Evolutionary conservation across 2,113 vertebrate species (phyloP).

Genomic region (Nesoenas mayeri): DNA sequence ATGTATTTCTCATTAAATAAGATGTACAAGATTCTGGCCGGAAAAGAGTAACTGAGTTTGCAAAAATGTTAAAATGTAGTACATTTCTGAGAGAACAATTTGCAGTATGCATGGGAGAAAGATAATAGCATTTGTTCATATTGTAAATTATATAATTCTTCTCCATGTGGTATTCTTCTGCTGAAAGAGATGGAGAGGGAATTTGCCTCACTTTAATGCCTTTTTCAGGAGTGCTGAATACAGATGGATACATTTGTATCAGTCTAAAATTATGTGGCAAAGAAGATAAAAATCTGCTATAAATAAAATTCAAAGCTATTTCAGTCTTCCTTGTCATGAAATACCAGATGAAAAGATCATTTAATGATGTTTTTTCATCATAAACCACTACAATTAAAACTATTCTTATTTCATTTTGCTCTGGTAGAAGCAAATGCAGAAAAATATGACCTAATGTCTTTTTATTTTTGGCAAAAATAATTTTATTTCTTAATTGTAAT

Average conservation of each 20-base stretch:
- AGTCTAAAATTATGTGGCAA: background rate
- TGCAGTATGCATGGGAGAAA: background rate
- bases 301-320: slow-evolving; percentile 13
- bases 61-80: background rate
- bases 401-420: background rate
- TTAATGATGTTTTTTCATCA: background rate
- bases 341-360: background rate
- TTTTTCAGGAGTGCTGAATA: background rate
- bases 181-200: background rate
- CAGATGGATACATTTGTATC: background rate
- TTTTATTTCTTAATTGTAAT: background rate
- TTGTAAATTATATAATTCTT: background rate
- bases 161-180: background rate
- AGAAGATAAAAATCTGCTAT: background rate
- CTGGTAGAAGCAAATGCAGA: background rate
- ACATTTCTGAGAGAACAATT: slow-evolving; percentile 14
- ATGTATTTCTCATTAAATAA: slow-evolving; percentile 9
- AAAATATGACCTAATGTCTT: background rate
- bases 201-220: background rate
- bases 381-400: background rate
- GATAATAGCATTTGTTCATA: slow-evolving; percentile 7
- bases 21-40: background rate
- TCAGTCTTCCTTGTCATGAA: background rate
- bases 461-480: background rate
- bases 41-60: slow-evolving; percentile 22